Evolutionary conservation across 2,797 vertebrate species (phyloP).

Genomic region (Coendou prehensilis): DNA sequence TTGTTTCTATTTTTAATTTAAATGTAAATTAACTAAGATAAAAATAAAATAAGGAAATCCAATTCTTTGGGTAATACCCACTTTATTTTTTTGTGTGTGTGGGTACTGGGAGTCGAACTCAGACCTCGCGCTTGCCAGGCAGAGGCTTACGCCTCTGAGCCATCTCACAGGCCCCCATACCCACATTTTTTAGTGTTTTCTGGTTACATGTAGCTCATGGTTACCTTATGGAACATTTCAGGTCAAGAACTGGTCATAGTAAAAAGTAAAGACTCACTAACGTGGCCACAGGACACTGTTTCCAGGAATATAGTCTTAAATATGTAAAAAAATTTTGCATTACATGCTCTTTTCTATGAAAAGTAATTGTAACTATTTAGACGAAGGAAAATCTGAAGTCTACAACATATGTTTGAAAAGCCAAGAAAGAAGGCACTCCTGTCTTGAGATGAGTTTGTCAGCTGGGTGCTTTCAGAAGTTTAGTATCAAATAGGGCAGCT

Average conservation of each 20-base stretch:
- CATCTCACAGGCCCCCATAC: too few species aligned
- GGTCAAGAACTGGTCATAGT: background rate
- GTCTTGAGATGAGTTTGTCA: background rate
- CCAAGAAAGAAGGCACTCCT: background rate
- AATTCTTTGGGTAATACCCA: background rate
- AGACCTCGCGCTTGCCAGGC: too few species aligned
- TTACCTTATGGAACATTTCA: background rate
- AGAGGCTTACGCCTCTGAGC: too few species aligned
- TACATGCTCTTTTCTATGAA: background rate
- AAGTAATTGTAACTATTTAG: background rate
- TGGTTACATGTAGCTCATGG: background rate
- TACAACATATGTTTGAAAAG: background rate
- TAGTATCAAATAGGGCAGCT: background rate
- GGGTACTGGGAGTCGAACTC: too few species aligned
- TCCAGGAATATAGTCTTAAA: background rate
- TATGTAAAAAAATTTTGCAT: background rate
- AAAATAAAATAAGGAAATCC: background rate
- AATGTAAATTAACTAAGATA: background rate
- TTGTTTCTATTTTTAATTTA: background rate
- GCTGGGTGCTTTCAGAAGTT: constrained; percentile 17
- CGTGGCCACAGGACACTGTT: background rate
- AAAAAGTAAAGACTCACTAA: background rate
- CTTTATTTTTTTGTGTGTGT: too few species aligned
- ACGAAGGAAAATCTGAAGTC: background rate
- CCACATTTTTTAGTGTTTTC: background rate